These are phyloP conservation scores for Julus scanicus DNA, from an alignment of 2,888 invertebrate species.

Conservation along the genomic window DNA sequence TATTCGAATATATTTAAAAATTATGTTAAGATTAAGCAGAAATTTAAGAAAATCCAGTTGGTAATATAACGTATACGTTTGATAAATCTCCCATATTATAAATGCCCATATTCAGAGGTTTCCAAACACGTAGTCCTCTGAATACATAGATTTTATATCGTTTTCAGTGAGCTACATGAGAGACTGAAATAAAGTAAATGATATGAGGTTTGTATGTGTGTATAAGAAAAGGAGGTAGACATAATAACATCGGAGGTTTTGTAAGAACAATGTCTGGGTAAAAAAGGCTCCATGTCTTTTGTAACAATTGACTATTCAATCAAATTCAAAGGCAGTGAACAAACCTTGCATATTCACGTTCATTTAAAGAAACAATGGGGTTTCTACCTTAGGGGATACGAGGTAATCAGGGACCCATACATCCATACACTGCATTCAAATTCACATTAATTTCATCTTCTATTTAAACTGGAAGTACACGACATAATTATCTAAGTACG, in stretches of 20 bases:
- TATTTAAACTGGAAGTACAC: not conserved
- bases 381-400: conserved; percentile 52
- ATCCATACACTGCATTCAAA: conserved; percentile 4
- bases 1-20: too few species aligned
- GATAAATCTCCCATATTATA: not conserved
- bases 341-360: not conserved
- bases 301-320: conserved; percentile 15
- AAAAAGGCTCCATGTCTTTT: conserved; percentile 7
- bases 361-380: conserved; percentile 53
- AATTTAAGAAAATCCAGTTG: too few species aligned
- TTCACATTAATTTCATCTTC: conserved; percentile 47
- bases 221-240: not conserved
- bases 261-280: not conserved
- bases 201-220: not conserved
- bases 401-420: conserved; percentile 48
- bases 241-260: not conserved
- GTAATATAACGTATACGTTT: too few species aligned
- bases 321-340: conserved; percentile 7
- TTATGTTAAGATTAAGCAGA: too few species aligned
- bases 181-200: not conserved
- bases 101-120: conserved; percentile 3
- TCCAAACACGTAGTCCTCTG: not conserved
- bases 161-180: not conserved
- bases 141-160: not conserved
- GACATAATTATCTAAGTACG: not conserved